Percentiles rank a stretch among this genome's conserved stretches.
Evolutionary conservation across 2,113 vertebrate genomes (phyloP).

Genomic region (Boleophthalmus pectinirostris): DNA sequence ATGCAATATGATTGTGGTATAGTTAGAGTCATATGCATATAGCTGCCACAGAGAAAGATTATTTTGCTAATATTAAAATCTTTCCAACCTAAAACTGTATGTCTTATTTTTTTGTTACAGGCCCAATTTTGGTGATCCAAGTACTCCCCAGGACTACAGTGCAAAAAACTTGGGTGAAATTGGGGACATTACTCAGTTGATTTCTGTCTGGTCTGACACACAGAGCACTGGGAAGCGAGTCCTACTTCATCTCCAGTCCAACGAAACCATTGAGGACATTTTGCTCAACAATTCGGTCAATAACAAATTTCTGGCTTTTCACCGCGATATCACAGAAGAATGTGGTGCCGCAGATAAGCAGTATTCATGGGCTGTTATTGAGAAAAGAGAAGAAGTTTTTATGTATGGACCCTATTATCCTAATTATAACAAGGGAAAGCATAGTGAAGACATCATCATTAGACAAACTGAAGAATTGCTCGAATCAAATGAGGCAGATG

Average conservation of each 20-base stretch:
- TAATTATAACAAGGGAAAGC: constrained; percentile 46
- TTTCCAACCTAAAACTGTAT: too few species aligned
- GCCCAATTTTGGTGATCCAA: background rate
- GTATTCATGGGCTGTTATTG: constrained; percentile 58
- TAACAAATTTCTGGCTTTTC: constrained; percentile 51
- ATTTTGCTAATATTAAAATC: too few species aligned
- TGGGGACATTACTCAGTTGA: constrained; percentile 3
- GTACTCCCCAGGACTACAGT: background rate
- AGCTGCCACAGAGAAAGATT: too few species aligned
- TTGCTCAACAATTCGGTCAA: constrained; percentile 26
- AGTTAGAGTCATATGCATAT: background rate
- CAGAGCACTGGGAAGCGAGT: constrained; percentile 36
- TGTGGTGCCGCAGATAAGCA: constrained; percentile 47
- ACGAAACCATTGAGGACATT: background rate
- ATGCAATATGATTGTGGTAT: too few species aligned
- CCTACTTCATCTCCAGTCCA: constrained; percentile 27
- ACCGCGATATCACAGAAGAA: constrained; percentile 53
- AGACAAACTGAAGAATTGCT: constrained; percentile 61
- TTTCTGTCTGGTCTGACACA: constrained; percentile 46
- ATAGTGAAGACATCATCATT: constrained; percentile 60
- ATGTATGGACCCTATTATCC: constrained; percentile 62
- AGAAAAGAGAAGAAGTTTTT: constrained; percentile 58
- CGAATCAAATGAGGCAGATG: constrained; percentile 2
- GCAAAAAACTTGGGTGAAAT: background rate
- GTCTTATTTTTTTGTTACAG: constrained; percentile 18